These are phyloP conservation scores for Thaleichthys pacificus DNA, from an alignment of 2,797 vertebrate species.

Conservation along the genomic window DNA sequence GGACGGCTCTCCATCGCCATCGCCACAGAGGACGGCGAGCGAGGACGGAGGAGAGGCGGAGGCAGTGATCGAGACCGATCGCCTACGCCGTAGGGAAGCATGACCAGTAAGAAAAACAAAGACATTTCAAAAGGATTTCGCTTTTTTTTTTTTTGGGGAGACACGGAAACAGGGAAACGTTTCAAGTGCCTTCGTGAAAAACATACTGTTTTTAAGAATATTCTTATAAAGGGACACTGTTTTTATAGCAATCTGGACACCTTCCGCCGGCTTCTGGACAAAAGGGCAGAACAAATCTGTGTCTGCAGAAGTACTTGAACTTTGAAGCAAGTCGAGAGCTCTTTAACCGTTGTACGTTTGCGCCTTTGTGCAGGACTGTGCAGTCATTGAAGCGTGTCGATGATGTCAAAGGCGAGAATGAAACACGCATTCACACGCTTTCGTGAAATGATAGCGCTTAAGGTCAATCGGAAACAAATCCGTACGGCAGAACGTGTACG, in stretches of 20 bases:
- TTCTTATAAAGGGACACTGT: constrained; percentile 56
- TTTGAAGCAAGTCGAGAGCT: constrained; percentile 41
- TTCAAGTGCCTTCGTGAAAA: constrained; percentile 73
- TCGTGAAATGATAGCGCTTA: constrained; percentile 54
- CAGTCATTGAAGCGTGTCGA: constrained; percentile 36
- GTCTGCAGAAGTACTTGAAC: constrained; percentile 26
- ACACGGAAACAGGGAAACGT: constrained; percentile 47
- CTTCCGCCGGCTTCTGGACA: constrained; percentile 76
- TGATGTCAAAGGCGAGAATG: constrained; percentile 25
- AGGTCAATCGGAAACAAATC: not conserved
- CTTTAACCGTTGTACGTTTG: constrained; percentile 35
- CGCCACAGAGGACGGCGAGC: constrained; percentile 79
- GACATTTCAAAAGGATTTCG: constrained; percentile 44
- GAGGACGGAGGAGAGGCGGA: constrained; percentile 68
- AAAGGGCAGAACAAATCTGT: constrained; percentile 25
- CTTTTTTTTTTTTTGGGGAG: constrained; percentile 51
- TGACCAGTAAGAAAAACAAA: constrained; percentile 21
- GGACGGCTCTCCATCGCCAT: constrained; percentile 76
- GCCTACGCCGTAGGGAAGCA: constrained; percentile 56
- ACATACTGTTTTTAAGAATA: constrained; percentile 49
- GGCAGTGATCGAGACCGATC: constrained; percentile 79
- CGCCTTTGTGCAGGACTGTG: too few relatives aligned
- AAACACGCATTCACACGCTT: constrained; percentile 13
- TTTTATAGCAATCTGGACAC: constrained; percentile 56
- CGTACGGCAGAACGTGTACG: too few relatives aligned